These are phyloP conservation scores for Periophthalmodon schlosseri DNA, from an alignment of 2,113 vertebrate genomes.

Conservation along the genomic window DNA sequence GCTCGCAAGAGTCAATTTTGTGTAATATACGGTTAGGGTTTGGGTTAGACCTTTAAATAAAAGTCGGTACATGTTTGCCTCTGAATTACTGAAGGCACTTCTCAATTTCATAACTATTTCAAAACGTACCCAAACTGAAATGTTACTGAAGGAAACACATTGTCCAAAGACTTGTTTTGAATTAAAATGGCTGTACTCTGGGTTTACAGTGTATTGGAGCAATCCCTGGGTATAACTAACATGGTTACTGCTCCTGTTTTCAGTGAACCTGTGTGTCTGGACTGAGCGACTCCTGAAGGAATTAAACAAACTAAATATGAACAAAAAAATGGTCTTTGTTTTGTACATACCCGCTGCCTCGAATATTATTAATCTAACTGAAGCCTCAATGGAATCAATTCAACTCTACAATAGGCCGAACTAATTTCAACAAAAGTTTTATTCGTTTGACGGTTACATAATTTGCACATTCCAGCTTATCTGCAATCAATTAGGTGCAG, in stretches of 20 bases:
- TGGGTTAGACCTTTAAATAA: no score
- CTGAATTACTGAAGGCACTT: background rate
- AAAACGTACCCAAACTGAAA: background rate
- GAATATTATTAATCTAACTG: background rate
- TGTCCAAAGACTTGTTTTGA: background rate
- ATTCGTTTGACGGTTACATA: constrained; percentile 23
- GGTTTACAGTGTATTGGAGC: background rate
- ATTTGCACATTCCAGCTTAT: constrained; percentile 6
- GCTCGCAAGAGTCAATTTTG: no score
- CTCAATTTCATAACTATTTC: background rate
- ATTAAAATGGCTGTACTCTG: background rate
- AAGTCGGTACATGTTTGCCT: no score
- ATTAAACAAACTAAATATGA: background rate
- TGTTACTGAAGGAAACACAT: background rate
- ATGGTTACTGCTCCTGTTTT: background rate
- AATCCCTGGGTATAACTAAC: background rate
- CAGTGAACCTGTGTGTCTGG: background rate
- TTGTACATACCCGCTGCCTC: background rate
- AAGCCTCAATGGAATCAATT: background rate
- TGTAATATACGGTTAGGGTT: no score
- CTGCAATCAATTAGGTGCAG: constrained; percentile 29
- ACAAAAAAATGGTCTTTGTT: background rate
- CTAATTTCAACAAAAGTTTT: constrained; percentile 12
- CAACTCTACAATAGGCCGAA: constrained; percentile 8
- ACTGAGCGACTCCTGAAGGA: background rate